Conservation (phyloP, 2,797 vertebrate species). For the Myotis findleyi region DNA sequence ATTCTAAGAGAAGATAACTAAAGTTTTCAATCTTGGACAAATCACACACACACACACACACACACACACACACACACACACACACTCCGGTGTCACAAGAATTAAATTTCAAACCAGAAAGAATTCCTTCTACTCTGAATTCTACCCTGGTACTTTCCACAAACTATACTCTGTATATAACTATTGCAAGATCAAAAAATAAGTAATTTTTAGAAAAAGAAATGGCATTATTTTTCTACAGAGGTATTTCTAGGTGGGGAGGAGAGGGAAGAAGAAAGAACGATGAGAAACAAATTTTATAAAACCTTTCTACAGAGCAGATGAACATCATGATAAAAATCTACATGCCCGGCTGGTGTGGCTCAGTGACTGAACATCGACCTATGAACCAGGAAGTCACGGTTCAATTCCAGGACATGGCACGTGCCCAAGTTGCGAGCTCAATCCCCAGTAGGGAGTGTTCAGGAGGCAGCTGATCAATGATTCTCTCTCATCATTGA, state of each 20-base stretch:
- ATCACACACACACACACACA: neutral
- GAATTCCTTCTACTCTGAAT: neutral
- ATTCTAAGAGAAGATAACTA: neutral
- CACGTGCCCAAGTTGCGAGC: too few species aligned
- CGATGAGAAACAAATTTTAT: conserved; percentile 6
- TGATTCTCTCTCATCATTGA: too few species aligned
- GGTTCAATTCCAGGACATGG: too few species aligned
- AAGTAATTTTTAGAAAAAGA: neutral
- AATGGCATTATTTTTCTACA: neutral
- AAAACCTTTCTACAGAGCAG: neutral
- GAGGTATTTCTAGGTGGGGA: neutral
- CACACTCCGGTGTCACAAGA: neutral
- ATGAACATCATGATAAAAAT: neutral
- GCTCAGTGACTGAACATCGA: too few species aligned
- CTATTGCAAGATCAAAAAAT: neutral
- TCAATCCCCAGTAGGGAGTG: too few species aligned
- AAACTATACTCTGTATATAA: neutral
- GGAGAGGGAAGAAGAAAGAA: neutral
- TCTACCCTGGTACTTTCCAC: neutral
- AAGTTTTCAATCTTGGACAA: neutral
- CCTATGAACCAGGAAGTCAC: too few species aligned
- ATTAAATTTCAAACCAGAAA: neutral
- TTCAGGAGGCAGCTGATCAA: too few species aligned
- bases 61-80: neutral
- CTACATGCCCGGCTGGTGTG: neutral